A percentile compares a stretch with the other conserved stretches of the same genome.
These are phyloP conservation scores for Silvanus unidentatus DNA, from an alignment of 2,888 invertebrate genomes.

Conservation along the genomic window DNA sequence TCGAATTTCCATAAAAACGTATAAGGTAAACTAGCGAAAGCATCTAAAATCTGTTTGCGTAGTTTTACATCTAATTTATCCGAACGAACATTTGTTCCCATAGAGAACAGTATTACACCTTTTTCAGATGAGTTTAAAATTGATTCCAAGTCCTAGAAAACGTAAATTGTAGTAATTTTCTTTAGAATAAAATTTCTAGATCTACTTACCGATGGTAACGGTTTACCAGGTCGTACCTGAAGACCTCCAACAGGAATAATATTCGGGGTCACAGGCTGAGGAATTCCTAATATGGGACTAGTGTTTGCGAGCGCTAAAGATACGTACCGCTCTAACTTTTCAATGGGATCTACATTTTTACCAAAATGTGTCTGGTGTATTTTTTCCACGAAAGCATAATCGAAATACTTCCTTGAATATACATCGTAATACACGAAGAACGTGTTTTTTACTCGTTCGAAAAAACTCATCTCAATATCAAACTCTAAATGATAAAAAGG, in stretches of 20 bases:
- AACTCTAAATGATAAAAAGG: constrained; percentile 21
- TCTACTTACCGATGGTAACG: constrained; percentile 30
- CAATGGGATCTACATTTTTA: constrained; percentile 21
- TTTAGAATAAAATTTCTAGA: no score
- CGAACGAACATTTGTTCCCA: constrained; percentile 39
- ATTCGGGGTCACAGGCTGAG: constrained; percentile 37
- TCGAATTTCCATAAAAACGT: constrained; percentile 45
- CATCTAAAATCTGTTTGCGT: constrained; percentile 28
- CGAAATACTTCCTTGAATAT: constrained; percentile 12
- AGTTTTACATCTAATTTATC: constrained; percentile 29
- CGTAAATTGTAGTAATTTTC: no score
- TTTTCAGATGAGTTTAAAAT: constrained; percentile 36
- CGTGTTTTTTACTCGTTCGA: constrained; percentile 25
- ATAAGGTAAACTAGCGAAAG: constrained; percentile 38
- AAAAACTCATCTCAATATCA: constrained; percentile 24
- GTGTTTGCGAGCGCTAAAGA: constrained; percentile 33
- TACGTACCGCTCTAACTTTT: constrained; percentile 28
- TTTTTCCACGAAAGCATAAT: constrained; percentile 15
- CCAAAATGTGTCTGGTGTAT: constrained; percentile 26
- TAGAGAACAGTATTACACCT: constrained; percentile 41
- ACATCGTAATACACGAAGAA: constrained; percentile 13
- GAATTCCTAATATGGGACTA: constrained; percentile 31
- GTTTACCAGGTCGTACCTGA: constrained; percentile 30
- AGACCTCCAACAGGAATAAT: constrained; percentile 40
- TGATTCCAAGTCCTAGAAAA: constrained; percentile 33